These are phyloP conservation scores for Mormoops blainvillei DNA, from an alignment of 2,113 vertebrate species.

Conservation along the genomic window DNA sequence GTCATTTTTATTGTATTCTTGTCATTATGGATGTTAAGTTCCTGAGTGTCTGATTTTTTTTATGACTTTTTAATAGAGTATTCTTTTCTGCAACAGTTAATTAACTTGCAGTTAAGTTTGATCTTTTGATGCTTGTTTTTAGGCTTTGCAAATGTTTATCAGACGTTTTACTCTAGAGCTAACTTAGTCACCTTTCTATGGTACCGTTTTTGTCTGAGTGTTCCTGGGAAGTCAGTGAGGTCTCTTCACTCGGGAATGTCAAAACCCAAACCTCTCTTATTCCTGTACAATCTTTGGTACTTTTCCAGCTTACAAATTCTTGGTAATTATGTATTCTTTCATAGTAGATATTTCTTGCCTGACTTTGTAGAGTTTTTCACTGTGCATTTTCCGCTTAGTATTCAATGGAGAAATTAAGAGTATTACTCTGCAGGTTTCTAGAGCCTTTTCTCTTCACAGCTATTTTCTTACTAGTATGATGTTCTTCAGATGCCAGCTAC, in stretches of 20 bases:
- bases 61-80: not conserved
- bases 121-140: not conserved
- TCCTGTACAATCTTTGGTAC: not conserved
- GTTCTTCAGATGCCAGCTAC: not conserved
- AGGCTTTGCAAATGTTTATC: not conserved
- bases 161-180: not conserved
- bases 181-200: not conserved
- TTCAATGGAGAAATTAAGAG: not conserved
- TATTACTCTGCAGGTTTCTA: not conserved
- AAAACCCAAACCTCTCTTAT: not conserved
- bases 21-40: not conserved
- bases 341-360: not conserved
- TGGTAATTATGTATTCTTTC: not conserved
- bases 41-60: not conserved
- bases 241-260: not conserved
- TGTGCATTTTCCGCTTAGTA: not conserved
- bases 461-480: not conserved
- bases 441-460: not conserved
- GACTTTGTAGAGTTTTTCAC: not conserved
- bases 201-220: not conserved
- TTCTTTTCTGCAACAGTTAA: not conserved
- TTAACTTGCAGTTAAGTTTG: not conserved
- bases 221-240: not conserved
- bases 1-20: not conserved
- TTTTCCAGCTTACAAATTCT: not conserved